These are phyloP conservation scores for Cavia aperea DNA, from an alignment of 2,113 vertebrate species.

Conservation along the genomic window DNA sequence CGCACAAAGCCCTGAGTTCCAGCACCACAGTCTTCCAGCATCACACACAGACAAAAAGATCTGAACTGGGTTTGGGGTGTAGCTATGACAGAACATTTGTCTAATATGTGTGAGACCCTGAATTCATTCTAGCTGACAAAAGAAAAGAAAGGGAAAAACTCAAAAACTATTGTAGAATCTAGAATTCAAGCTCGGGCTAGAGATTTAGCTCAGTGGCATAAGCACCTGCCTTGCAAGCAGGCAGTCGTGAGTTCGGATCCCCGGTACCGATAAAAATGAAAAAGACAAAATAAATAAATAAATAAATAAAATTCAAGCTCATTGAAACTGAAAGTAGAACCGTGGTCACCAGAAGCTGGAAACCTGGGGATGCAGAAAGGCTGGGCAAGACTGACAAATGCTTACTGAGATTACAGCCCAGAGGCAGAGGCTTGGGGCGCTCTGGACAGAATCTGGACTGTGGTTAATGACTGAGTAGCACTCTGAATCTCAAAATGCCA, in stretches of 20 bases:
- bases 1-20: neutral
- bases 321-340: neutral
- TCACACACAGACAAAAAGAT: neutral
- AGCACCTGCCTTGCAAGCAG: too few relatives aligned
- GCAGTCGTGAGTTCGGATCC: too few relatives aligned
- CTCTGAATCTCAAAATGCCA: neutral
- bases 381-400: neutral
- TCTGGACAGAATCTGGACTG: neutral
- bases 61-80: neutral
- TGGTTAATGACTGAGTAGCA: neutral
- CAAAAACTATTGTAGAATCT: neutral
- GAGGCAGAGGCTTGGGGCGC: neutral
- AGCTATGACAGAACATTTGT: neutral
- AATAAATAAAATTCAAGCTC: neutral
- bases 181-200: too few relatives aligned
- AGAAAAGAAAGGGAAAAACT: neutral
- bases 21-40: too few relatives aligned
- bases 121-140: neutral
- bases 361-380: neutral
- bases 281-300: too few relatives aligned
- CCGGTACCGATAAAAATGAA: too few relatives aligned
- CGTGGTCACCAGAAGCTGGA: too few relatives aligned
- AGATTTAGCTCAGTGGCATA: too few relatives aligned
- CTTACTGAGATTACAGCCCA: neutral
- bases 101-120: neutral